A percentile compares a stretch with the other conserved stretches of the same genome.
Evolutionary conservation across 1,140 invertebrate genomes (phyloP).

Genomic region (Drosophila yakuba): DNA sequence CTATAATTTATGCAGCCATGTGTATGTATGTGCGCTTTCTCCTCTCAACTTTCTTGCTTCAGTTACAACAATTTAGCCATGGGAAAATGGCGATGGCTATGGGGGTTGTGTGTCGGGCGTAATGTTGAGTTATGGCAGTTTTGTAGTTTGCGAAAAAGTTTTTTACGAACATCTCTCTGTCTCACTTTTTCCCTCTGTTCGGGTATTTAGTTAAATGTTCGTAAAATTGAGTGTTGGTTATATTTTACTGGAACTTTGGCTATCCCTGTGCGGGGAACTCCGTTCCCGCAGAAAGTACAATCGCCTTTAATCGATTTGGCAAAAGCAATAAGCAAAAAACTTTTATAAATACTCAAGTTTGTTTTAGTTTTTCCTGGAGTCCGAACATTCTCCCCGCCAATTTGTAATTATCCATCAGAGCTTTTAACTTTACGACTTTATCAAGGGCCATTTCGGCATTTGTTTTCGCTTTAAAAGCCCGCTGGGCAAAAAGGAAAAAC

Average conservation of each 20-base stretch:
- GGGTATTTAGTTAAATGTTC: conserved; percentile 81
- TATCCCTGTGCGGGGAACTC: neutral
- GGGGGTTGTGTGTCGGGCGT: conserved; percentile 54
- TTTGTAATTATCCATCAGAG: conserved; percentile 64
- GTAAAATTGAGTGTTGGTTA: conserved; percentile 79
- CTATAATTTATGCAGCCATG: conserved; percentile 68
- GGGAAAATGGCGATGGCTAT: conserved; percentile 20
- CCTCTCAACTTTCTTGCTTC: conserved; percentile 57
- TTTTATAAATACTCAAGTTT: conserved; percentile 74
- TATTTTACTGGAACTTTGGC: conserved; percentile 64
- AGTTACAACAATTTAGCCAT: conserved; percentile 61
- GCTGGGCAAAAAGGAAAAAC: conserved; percentile 28
- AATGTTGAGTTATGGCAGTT: conserved; percentile 83
- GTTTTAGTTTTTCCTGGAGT: conserved; percentile 48
- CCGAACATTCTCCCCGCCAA: conserved; percentile 17
- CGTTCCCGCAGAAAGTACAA: conserved; percentile 12
- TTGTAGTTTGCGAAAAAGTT: conserved; percentile 76
- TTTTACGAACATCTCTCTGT: conserved; percentile 61
- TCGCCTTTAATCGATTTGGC: conserved; percentile 73
- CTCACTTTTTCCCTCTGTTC: conserved; percentile 12
- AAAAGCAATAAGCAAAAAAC: conserved; percentile 74
- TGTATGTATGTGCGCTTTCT: conserved; percentile 11
- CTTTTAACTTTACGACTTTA: conserved; percentile 72
- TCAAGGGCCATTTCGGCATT: conserved; percentile 49
- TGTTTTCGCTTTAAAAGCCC: conserved; percentile 35